These are phyloP conservation scores for Fratercula arctica DNA, from an alignment of 2,797 vertebrate species.

Conservation along the genomic window DNA sequence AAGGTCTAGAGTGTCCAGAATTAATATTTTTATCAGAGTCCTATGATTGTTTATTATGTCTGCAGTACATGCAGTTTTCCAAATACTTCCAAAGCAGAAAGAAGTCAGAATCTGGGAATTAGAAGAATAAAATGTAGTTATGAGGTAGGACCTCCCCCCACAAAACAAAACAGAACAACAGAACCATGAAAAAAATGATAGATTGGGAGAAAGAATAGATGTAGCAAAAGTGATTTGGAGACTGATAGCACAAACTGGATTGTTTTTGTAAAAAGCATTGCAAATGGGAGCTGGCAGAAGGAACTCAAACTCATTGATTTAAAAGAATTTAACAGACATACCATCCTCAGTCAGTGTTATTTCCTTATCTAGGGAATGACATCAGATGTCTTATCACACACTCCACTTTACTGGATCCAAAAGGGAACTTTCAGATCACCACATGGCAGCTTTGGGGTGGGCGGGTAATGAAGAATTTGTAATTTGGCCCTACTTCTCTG, in stretches of 20 bases:
- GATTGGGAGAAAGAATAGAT: background rate
- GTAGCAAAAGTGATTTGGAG: background rate
- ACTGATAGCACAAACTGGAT: background rate
- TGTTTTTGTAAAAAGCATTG: background rate
- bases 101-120: background rate
- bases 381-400: background rate
- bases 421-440: background rate
- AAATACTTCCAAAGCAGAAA: background rate
- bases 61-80: background rate
- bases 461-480: background rate
- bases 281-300: background rate
- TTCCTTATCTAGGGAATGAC: background rate
- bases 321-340: background rate
- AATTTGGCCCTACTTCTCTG: background rate
- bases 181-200: accelerated
- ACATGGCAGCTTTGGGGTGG: background rate
- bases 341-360: background rate
- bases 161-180: background rate
- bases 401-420: background rate
- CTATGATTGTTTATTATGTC: background rate
- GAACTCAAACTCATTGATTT: background rate
- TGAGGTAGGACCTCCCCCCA: background rate
- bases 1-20: background rate
- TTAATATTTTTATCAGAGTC: background rate
- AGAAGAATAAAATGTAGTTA: background rate